phyloP scores from a whole-genome alignment of 2,888 invertebrate species.

The Ernsta delagoae region DNA sequence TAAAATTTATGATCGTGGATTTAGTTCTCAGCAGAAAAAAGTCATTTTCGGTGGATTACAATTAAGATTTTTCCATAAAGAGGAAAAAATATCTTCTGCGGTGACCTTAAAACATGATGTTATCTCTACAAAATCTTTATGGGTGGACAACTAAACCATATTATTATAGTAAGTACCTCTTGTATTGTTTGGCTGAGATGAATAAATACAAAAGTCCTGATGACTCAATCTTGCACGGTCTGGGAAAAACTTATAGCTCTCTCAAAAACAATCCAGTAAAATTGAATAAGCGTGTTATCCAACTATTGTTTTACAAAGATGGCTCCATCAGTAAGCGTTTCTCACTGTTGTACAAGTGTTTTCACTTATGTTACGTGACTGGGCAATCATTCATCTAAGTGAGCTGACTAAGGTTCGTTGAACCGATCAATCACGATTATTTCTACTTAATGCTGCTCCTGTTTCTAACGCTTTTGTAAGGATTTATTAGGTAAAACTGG shows the following conservation, averaged over 20 bases:
- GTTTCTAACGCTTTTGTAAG: not conserved
- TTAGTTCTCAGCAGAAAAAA: no score
- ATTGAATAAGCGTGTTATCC: conserved; percentile 20
- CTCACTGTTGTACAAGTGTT: conserved; percentile 19
- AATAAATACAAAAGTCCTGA: no score
- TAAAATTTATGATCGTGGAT: no score
- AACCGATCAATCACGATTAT: conserved; percentile 21
- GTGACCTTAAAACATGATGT: no score
- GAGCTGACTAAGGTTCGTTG: conserved; percentile 18
- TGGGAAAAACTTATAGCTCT: not conserved
- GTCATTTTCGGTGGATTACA: no score
- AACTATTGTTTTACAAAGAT: conserved; percentile 18
- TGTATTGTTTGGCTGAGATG: no score
- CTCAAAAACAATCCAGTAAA: not conserved
- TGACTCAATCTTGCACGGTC: no score
- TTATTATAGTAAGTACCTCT: no score
- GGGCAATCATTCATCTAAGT: conserved; percentile 14
- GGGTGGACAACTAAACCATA: no score
- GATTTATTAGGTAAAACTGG: not conserved
- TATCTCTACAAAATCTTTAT: no score
- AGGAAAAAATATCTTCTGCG: no score
- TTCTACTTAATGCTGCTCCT: conserved; percentile 3
- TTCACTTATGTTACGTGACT: conserved; percentile 21
- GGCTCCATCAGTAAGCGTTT: conserved; percentile 10
- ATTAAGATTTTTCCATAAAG: no score